Conservation (phyloP, 2,888 invertebrate species). For the Epinotia ramella region DNA sequence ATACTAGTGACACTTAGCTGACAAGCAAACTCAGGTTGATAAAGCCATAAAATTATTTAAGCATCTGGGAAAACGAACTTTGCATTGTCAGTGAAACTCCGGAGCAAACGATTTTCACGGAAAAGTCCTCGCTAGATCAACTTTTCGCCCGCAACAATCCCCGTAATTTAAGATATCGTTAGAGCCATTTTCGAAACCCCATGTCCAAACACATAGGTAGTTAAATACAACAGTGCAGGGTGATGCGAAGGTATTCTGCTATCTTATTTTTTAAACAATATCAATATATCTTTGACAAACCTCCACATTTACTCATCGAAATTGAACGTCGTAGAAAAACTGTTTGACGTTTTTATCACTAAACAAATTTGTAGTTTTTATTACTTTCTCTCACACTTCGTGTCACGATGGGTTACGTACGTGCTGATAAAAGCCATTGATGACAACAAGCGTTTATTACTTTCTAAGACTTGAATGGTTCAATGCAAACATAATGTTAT, state of each 20-base stretch:
- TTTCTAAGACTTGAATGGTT: slow-evolving; percentile 21
- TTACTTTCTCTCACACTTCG: slow-evolving; percentile 24
- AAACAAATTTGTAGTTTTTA: slow-evolving; percentile 20
- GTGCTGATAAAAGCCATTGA: slow-evolving; percentile 26
- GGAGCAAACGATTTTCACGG: too few relatives aligned
- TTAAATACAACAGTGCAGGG: too few relatives aligned
- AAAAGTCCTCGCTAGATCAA: too few relatives aligned
- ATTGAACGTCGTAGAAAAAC: slow-evolving; percentile 10
- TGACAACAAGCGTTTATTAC: slow-evolving; percentile 18
- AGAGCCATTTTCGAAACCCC: too few relatives aligned
- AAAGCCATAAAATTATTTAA: too few relatives aligned
- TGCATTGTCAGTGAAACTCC: too few relatives aligned
- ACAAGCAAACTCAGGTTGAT: too few relatives aligned
- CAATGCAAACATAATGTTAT: slow-evolving; percentile 9
- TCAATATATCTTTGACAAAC: neutral
- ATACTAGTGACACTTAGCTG: too few relatives aligned
- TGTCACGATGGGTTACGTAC: slow-evolving; percentile 26
- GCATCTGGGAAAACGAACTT: too few relatives aligned
- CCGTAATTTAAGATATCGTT: too few relatives aligned
- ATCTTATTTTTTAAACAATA: neutral
- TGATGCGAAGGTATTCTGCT: neutral
- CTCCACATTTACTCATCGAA: slow-evolving; percentile 1
- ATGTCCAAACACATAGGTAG: too few relatives aligned
- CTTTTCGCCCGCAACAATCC: too few relatives aligned
- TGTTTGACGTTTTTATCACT: slow-evolving; percentile 21